These are phyloP conservation scores for Arremon aurantiirostris DNA, from an alignment of 2,797 vertebrate genomes.

Conservation along the genomic window DNA sequence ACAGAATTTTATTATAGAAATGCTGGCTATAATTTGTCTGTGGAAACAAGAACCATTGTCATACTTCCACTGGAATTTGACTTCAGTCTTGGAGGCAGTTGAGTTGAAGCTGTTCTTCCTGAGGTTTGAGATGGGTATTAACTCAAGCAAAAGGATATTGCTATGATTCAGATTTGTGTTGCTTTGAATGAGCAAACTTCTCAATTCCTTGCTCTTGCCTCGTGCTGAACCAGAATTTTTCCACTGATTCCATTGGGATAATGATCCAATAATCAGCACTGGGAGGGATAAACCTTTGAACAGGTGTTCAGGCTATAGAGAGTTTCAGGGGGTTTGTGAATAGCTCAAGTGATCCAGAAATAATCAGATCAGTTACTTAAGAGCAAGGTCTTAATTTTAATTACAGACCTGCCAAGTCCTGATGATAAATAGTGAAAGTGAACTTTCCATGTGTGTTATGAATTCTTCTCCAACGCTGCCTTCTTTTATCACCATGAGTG, in stretches of 20 bases:
- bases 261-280: neutral
- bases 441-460: neutral
- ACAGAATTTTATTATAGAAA: neutral
- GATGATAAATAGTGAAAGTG: neutral
- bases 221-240: neutral
- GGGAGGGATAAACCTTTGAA: neutral
- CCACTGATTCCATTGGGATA: neutral
- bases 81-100: neutral
- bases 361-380: slow-evolving; percentile 20
- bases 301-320: neutral
- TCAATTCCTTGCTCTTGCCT: neutral
- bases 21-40: neutral
- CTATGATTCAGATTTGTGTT: neutral
- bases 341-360: slow-evolving; percentile 1
- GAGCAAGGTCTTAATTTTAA: neutral
- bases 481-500: neutral
- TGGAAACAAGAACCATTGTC: neutral
- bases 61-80: neutral
- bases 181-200: neutral
- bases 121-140: neutral
- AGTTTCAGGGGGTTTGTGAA: neutral
- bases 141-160: neutral
- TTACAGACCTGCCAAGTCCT: neutral
- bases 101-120: neutral
- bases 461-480: neutral